phyloP scores from a whole-genome alignment of 2,797 vertebrate species.

The Bovichtus variegatus region DNA sequence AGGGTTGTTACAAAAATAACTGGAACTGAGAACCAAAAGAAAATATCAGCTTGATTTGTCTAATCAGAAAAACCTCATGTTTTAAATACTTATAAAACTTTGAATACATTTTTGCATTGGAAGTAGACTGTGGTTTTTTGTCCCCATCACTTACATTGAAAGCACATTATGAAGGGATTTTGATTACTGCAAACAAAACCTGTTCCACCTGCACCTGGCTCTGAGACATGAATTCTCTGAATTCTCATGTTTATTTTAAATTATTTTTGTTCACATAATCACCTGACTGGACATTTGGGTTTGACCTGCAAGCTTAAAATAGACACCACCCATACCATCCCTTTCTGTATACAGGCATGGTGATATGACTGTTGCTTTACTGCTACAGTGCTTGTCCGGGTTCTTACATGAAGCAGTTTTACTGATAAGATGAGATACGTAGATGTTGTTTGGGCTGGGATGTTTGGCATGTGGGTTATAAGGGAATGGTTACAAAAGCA shows the following conservation, averaged over 20 bases:
- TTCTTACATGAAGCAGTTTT: slow-evolving; percentile 39
- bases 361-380: slow-evolving; percentile 34
- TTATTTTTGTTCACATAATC: slow-evolving; percentile 15
- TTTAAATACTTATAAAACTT: background rate
- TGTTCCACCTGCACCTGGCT: background rate
- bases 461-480: slow-evolving; percentile 27
- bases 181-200: background rate
- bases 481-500: slow-evolving; percentile 40
- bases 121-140: background rate
- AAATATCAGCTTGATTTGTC: background rate
- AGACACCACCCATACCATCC: slow-evolving; percentile 32
- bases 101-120: background rate
- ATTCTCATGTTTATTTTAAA: slow-evolving; percentile 22
- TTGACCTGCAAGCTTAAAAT: slow-evolving; percentile 46
- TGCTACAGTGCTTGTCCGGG: slow-evolving; percentile 18
- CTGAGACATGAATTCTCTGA: slow-evolving; percentile 6
- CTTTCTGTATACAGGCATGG: background rate
- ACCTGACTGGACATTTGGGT: slow-evolving; percentile 29
- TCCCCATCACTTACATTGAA: background rate
- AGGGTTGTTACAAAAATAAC: background rate
- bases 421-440: slow-evolving; percentile 63
- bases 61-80: background rate
- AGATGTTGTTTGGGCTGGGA: slow-evolving; percentile 44
- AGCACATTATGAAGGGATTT: background rate
- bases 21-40: background rate